A percentile compares a stretch with the other conserved stretches of the same genome.
phyloP scores from a whole-genome alignment of 2,888 invertebrate species.

The Xanthia icteritia region DNA sequence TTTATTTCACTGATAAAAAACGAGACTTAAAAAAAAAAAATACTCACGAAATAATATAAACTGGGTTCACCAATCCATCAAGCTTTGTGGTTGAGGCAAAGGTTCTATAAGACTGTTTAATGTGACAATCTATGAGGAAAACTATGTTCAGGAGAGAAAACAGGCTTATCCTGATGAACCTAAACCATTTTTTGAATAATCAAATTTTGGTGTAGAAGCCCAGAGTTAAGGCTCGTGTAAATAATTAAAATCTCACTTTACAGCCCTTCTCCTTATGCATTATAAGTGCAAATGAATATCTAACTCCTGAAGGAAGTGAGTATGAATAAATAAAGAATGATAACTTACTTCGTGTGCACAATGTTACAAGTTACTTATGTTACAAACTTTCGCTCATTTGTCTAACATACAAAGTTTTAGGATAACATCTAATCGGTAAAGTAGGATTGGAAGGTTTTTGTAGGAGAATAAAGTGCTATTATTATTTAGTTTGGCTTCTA shows the following conservation, averaged over 20 bases:
- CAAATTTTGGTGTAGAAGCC: neutral
- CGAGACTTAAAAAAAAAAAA: neutral
- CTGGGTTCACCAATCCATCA: neutral
- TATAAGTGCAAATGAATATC: conserved; percentile 60
- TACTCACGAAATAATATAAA: neutral
- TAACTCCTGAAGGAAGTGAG: conserved; percentile 47
- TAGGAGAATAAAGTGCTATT: conserved; percentile 44
- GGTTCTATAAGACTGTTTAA: neutral
- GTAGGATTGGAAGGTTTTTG: conserved; percentile 53
- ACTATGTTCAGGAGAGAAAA: neutral
- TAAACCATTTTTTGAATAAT: neutral
- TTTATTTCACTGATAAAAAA: neutral
- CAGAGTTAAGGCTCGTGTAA: neutral
- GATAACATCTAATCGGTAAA: conserved; percentile 64
- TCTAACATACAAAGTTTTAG: conserved; percentile 60
- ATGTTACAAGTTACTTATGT: conserved; percentile 54
- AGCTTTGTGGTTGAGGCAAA: neutral
- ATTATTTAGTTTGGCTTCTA: conserved; percentile 40
- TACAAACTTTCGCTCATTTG: conserved; percentile 53
- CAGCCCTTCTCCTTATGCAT: conserved; percentile 48
- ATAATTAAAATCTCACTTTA: conserved; percentile 43
- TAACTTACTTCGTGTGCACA: conserved; percentile 45
- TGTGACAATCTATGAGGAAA: neutral
- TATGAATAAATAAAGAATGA: conserved; percentile 59
- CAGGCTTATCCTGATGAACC: neutral